Conservation (phyloP, 2,113 vertebrate species). For the Synchiropus splendidus region DNA sequence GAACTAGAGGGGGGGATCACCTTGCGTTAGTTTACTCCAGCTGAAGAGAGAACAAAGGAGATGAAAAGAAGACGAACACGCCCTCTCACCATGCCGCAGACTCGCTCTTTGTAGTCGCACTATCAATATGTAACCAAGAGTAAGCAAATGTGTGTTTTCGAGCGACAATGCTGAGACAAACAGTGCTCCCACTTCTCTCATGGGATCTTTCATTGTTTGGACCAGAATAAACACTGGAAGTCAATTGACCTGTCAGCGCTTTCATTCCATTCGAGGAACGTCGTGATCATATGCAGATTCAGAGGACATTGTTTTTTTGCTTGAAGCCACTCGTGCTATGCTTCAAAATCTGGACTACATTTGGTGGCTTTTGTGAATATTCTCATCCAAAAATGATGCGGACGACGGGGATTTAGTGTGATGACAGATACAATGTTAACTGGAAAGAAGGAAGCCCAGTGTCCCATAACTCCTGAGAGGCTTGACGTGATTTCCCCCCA, state of each 20-base stretch:
- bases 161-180: constrained; percentile 12
- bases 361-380: neutral
- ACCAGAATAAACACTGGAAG: constrained; percentile 2
- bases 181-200: neutral
- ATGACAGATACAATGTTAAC: no score
- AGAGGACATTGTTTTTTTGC: no score
- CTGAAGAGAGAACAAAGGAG: constrained; percentile 26
- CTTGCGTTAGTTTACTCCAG: constrained; percentile 25
- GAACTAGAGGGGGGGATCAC: constrained; percentile 20
- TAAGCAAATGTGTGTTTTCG: constrained; percentile 8
- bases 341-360: no score
- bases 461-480: no score
- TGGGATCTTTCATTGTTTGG: constrained; percentile 1
- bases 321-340: no score
- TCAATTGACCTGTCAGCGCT: neutral
- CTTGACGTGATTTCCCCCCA: neutral
- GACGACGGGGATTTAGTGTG: no score
- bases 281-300: no score
- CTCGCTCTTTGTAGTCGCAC: constrained; percentile 25
- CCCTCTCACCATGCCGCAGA: constrained; percentile 24
- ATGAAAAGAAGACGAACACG: constrained; percentile 40
- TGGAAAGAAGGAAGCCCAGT: no score
- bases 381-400: no score
- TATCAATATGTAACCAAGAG: constrained; percentile 16
- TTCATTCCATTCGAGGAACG: no score